A percentile compares a stretch with the other conserved stretches of the same genome.
phyloP scores from a whole-genome alignment of 2,888 invertebrate species.

The Lasioglossum marginatum region DNA sequence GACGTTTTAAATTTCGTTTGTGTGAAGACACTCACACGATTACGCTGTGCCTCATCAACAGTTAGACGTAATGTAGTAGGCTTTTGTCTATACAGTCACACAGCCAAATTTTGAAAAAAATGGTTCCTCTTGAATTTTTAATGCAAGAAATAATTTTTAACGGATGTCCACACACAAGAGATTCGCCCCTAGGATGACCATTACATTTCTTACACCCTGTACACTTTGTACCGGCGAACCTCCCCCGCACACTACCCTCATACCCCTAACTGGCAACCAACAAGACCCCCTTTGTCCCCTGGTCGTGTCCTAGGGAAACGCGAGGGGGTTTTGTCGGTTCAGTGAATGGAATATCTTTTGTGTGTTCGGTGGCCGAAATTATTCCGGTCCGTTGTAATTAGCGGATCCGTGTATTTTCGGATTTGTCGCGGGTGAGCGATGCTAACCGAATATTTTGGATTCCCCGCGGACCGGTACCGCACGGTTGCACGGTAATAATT shows the following conservation, averaged over 20 bases:
- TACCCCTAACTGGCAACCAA: not conserved
- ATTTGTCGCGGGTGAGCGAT: conserved; percentile 4
- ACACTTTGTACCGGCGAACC: conserved; percentile 20
- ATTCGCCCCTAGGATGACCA: too few relatives aligned
- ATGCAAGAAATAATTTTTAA: too few relatives aligned
- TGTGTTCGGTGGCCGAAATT: conserved; percentile 20
- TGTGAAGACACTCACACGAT: too few relatives aligned
- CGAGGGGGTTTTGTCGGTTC: conserved; percentile 28
- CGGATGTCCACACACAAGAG: too few relatives aligned
- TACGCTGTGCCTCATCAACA: too few relatives aligned
- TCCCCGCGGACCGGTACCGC: not conserved
- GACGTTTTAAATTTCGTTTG: too few relatives aligned
- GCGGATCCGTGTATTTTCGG: not conserved
- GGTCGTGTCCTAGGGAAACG: not conserved
- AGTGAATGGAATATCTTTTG: conserved; percentile 34
- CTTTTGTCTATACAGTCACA: too few relatives aligned
- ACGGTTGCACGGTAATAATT: conserved; percentile 10
- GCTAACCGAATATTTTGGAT: conserved; percentile 20
- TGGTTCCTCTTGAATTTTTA: too few relatives aligned
- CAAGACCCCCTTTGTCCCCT: conserved; percentile 31
- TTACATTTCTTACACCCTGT: conserved; percentile 15
- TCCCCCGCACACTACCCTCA: not conserved
- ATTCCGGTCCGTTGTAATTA: conserved; percentile 16
- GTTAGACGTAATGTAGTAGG: too few relatives aligned
- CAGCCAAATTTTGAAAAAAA: too few relatives aligned